Evolutionary conservation across 2,888 invertebrate genomes (phyloP), one percentile per base, ranked within the genome.

Genomic region (Lysandra coridon): DNA sequence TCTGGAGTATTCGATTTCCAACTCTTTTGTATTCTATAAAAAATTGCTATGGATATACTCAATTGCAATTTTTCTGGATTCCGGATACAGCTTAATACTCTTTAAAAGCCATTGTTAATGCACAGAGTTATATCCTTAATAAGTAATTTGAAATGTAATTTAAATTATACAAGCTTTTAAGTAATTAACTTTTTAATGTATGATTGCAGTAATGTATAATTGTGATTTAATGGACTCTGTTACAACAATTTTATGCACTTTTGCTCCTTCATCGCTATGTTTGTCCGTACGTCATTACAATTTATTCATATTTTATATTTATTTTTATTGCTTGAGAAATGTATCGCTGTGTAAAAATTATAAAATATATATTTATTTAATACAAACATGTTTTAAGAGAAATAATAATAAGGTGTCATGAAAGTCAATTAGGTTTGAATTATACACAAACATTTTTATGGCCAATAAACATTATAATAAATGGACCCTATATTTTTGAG

Each of bases 151-250:
- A 69, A 69, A 33, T 69, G 33, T 37, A 69, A 69, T 69, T 33
- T 37, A 14, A 37, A 69, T 69, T 69, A 69, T 17, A 69, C 69
- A 69, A 37, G 69, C 69, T 37, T 69, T 69, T 69, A 69, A 69
- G 33, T 69, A 69, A 69, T 69, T 37, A 37, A 33, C 3, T 69
- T 69, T 69, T 69, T 69, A 69, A 37, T 69, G 33, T 69, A 33
- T 33, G 69, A 14, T 37, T 69, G 33, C 37, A 69, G 12, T 37
- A 14, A 37, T 37, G 33, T 37, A 37, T 69, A 37, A 33, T 33
- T 69, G 33, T 37, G 69, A 33, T 69, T 33, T 69, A 69, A 69
- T 37, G 33, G 33, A 33, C 17, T 69, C 14, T 12, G 69, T 69
- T 69, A 69, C 14, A 37, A 33, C 7, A 0, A 62, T 33, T 69